These are phyloP conservation scores for Melanostigma gelatinosum DNA, from an alignment of 2,113 vertebrate species.

Conservation along the genomic window DNA sequence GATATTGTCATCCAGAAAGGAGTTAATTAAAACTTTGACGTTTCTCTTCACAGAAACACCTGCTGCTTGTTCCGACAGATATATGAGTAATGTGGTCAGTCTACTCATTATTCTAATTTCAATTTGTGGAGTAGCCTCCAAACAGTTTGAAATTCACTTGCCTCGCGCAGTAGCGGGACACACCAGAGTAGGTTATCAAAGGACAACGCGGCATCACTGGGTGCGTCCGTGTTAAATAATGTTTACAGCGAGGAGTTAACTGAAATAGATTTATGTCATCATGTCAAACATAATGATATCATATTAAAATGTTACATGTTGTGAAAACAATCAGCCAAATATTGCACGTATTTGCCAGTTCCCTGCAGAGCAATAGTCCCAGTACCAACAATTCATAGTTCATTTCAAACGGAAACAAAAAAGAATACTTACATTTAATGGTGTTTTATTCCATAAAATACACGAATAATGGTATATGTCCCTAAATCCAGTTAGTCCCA, in stretches of 20 bases:
- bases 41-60: constrained; percentile 33
- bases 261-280: background rate
- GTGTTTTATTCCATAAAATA: constrained; percentile 76
- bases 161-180: background rate
- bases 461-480: constrained; percentile 31
- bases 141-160: background rate
- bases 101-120: background rate
- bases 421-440: constrained; percentile 69
- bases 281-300: background rate
- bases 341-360: background rate
- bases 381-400: background rate
- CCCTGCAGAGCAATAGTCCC: accelerated
- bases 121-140: background rate
- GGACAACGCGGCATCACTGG: constrained; percentile 61
- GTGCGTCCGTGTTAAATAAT: background rate
- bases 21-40: background rate
- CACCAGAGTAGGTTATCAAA: constrained; percentile 46
- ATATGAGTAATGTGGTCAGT: background rate
- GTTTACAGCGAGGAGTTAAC: background rate
- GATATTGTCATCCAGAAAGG: background rate
- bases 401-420: background rate
- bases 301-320: background rate
- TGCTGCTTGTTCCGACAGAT: constrained; percentile 9
- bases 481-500: constrained; percentile 70
- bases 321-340: background rate